Evolutionary conservation across 1,140 invertebrate species (phyloP), one percentile per base, ranked within the genome.

Genomic region (Battus philenor): DNA sequence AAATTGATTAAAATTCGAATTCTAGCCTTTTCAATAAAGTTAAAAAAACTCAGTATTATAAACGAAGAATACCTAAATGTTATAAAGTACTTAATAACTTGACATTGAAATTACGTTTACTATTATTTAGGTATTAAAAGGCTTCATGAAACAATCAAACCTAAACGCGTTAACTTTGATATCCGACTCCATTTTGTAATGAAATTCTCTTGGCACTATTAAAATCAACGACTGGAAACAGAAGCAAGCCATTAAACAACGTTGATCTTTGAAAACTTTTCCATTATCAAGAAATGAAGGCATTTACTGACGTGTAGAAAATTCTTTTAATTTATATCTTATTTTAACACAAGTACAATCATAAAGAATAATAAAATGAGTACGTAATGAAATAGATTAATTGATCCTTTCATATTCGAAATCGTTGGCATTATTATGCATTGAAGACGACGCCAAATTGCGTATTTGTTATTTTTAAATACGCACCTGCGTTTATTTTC

Each of bases 141-240:
- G n/a, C n/a, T n/a, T n/a, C n/a, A n/a, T n/a, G n/a, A n/a, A 11
- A 34, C 48, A 50, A 45, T 50, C 38, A 47, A 49, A 30, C 5
- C 13, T 31, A 22, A 15, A 16, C 36, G 39, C 44, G 41, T 33
- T 30, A 15, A 29, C 47, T 45, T 50, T 51, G 47, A 38, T 46
- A 47, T 46, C 44, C 49, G 20, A 31, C 17, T 38, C 36, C 46
- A 58, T 63, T 48, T 50, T 44, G 47, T 73, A 68, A 68, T 72
- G 59, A 68, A 64, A 72, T 64, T 62, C 66, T 31, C 47, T 30
- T 13, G 34, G 22, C 32, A 31, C 59, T 56, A 58, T 76, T 69
- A 73, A 77, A 77, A 10, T 60, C 60, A 76, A 67, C 65, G 71
- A 55, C 53, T 58, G 53, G 64, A 50, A 66, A 59, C 47, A 53